Base-by-base conservation (phyloP, 2,888 invertebrate genomes). In the Loripinus fragilis region DNA sequence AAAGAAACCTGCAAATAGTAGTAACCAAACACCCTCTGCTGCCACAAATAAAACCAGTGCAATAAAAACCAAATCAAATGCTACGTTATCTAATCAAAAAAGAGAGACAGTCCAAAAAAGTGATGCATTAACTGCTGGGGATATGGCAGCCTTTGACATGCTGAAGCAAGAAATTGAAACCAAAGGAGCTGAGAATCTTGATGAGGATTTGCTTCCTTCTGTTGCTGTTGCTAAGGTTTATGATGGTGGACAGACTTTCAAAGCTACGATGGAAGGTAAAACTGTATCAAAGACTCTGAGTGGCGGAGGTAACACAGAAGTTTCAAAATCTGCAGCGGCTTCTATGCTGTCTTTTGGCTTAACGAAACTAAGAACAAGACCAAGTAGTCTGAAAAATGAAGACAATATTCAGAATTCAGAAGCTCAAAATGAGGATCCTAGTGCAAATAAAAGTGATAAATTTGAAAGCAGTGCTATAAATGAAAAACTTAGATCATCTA, bases 171-270 rank as follows among this genome's bases (percentile, higher is more conserved):
- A 77, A 67, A 25, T 83, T 38, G 76, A 81, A 45, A 76, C 72
- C 41, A 72, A 74, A 20, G 80, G 80, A n/a, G 74, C 80, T 30
- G 71, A 76, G 15, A 50, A 71, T 12, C 55, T 67, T 33, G 74
- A 71, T 15, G 50, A 68, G n/a, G 48, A 64, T 2, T 12, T 52
- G 28, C 2, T 23, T 35, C 52, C 73, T 20, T 69, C 48, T 45
- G 76, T 80, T 30, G 83, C 77, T 45, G 77, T 83, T 5, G 80
- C 83, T 10, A 83, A 81, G 70, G 80, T 80, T 17, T 83, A 74
- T 52, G 76, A 76, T 74, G 75, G 80, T 25, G 83, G 83, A 0
- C 73, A 74, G n/a, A 30, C 83, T 35, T 81, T 70, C 35, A 68
- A 74, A 64, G 80, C 83, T 5, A 76, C 83, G 3, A 52, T 81